Evolutionary conservation across 2,113 vertebrate genomes (phyloP), one percentile per base, ranked within the genome.

Genomic region (Chamaetylas fuelleborni): DNA sequence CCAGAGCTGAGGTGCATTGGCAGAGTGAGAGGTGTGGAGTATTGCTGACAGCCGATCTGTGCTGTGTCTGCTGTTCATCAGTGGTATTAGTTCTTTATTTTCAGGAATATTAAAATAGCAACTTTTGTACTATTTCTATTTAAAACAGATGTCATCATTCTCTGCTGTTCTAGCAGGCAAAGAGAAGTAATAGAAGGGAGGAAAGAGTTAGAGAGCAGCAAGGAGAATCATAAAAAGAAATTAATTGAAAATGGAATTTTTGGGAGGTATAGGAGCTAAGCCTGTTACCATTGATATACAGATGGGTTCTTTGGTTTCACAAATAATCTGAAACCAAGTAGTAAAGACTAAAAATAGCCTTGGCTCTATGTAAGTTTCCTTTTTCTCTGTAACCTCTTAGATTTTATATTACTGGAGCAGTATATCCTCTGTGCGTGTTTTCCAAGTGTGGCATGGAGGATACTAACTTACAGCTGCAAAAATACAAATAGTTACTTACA

Each of bases 101-200:
- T 26, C 64, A 64, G 77, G 61, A 88, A 79, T 90, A 86, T 92
- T 88, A 86, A 88, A 65, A 86, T 58, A 80, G 58, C 43, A 86
- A 45, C 82, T 92, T 93, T 22, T 72, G 53, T 88, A 34, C 85
- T 67, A 25, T 88, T 92, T 86, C 13, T 2, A 1, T 88, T 90
- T 90, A 53, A 93, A 95, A 81, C 92, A 86, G 85, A 81, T 88
- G 80, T 67, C 60, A 65, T 80, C 31, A 5, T 77, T 85, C 72
- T 74, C 34, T 81, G 66, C 36, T 90, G 29, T 81, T 40, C 64
- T 71, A 81, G 31, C 31, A 88, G 53, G 69, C 82, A 90, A 73
- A 77, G 60, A 76, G 47, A 86, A 82, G 38, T 57, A 86, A 40
- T 77, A 57, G 54, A 70, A 86, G n/a, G 33, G 64, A 92, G 43